Percentiles rank a stretch among this genome's conserved stretches.
Evolutionary conservation across 2,888 invertebrate species (phyloP).

Genomic region (Microctonus hyperodae): DNA sequence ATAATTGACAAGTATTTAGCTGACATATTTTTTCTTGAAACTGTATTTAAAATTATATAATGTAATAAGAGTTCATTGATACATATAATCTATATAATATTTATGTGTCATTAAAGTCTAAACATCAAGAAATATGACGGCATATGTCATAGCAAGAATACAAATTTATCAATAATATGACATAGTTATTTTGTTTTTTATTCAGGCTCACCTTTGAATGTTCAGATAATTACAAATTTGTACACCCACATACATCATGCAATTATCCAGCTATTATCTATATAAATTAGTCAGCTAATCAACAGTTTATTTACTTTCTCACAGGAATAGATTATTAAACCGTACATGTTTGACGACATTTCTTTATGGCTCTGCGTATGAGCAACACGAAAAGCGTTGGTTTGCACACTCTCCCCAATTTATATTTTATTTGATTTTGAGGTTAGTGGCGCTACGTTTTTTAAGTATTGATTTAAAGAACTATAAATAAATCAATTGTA

Average conservation of each 20-base stretch:
- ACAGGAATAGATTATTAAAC: conserved; percentile 42
- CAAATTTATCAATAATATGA: background rate
- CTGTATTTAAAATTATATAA: background rate
- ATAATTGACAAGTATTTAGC: background rate
- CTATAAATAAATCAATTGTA: no score
- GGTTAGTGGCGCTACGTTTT: no score
- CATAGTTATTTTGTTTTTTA: background rate
- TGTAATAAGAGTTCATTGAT: background rate
- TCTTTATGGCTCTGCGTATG: conserved; percentile 41
- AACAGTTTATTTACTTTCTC: conserved; percentile 55
- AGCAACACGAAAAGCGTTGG: conserved; percentile 26
- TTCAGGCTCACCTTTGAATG: conserved; percentile 52
- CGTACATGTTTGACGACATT: conserved; percentile 50
- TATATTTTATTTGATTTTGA: background rate
- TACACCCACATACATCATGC: conserved; percentile 38
- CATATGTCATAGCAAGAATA: conserved; percentile 5
- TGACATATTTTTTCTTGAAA: background rate
- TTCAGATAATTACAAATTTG: conserved; percentile 46
- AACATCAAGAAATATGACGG: conserved; percentile 17
- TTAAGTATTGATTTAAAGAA: no score
- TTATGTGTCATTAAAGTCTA: background rate
- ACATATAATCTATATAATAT: background rate
- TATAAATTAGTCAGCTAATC: conserved; percentile 52
- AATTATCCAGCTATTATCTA: conserved; percentile 38
- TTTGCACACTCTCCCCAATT: background rate